Conservation (phyloP, 2,888 invertebrate species). For the Yponomeuta plumbellus region DNA sequence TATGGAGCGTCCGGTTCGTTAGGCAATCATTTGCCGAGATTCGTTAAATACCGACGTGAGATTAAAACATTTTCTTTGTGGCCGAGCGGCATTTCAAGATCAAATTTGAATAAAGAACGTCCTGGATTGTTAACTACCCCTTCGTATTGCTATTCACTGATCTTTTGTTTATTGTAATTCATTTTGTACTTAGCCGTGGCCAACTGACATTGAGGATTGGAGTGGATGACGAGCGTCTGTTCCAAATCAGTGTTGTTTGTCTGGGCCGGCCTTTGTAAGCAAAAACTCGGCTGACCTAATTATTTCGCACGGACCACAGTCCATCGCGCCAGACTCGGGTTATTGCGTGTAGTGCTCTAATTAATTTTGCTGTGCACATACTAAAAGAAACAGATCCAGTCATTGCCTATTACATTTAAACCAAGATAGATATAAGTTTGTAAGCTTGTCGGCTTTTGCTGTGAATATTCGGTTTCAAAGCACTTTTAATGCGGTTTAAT, state of each 20-base stretch:
- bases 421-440: not conserved
- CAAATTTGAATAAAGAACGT: not conserved
- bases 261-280: not conserved
- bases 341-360: constrained; percentile 4
- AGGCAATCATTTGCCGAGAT: not conserved
- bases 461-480: not conserved
- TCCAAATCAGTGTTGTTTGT: not conserved
- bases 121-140: not conserved
- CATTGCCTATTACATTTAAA: not conserved
- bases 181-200: not conserved
- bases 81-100: not conserved
- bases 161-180: not conserved
- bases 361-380: not conserved
- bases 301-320: constrained; percentile 11
- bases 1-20: not conserved
- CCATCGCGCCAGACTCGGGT: not conserved
- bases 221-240: not conserved
- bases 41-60: not conserved
- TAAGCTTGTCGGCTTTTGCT: not conserved
- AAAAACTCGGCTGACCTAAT: constrained; percentile 14
- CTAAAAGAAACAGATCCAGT: not conserved
- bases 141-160: not conserved
- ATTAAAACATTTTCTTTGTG: not conserved
- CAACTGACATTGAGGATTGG: not conserved
- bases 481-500: not conserved